Conservation (phyloP, 1,140 invertebrate genomes). For the Physella acuta region DNA sequence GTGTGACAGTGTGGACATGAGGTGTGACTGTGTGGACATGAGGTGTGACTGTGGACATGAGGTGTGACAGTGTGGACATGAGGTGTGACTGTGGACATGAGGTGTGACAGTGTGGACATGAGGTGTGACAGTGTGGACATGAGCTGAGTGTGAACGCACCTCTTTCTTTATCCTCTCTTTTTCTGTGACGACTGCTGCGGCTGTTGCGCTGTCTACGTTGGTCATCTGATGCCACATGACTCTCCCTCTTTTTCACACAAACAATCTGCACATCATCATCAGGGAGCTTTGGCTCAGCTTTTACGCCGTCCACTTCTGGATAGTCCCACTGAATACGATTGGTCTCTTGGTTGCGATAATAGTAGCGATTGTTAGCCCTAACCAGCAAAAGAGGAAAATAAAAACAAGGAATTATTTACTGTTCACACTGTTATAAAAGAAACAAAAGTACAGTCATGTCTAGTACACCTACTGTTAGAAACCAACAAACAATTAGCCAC, state of each 20-base stretch:
- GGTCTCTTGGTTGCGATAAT: constrained; percentile 67
- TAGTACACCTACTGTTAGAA: background rate
- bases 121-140: too few relatives aligned
- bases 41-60: too few relatives aligned
- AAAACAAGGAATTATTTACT: background rate
- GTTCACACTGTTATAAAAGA: background rate
- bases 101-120: too few relatives aligned
- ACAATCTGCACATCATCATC: background rate
- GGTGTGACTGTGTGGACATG: too few relatives aligned
- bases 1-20: too few relatives aligned
- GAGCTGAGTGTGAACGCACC: too few relatives aligned
- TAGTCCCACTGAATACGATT: constrained; percentile 71
- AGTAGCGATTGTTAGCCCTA: constrained; percentile 67
- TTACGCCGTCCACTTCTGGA: constrained; percentile 58
- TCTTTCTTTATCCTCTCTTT: constrained; percentile 19
- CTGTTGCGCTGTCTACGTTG: background rate
- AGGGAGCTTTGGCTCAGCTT: constrained; percentile 15
- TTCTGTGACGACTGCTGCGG: constrained; percentile 12
- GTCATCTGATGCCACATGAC: background rate
- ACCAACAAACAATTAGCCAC: constrained; percentile 1
- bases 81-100: too few relatives aligned
- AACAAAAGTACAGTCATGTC: background rate
- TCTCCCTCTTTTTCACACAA: background rate
- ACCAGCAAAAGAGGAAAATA: constrained; percentile 10
- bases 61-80: too few relatives aligned